Conservation (phyloP, 35 echinoderm and acorn worm species). For the Apostichopus japonicus region DNA sequence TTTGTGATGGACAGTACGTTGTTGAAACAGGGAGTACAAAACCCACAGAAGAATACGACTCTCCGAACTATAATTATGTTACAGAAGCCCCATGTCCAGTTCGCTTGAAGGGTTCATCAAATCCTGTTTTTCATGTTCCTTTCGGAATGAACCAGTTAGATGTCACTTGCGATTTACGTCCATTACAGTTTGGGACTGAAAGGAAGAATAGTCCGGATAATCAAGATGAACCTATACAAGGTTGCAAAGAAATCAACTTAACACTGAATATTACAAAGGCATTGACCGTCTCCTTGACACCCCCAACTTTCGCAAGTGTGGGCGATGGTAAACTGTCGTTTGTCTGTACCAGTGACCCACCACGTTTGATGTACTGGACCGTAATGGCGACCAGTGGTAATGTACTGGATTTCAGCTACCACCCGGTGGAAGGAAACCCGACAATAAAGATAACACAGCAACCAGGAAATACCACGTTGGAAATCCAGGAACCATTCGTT, state of each 20-base stretch:
- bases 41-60: no score
- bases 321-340: background rate
- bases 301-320: background rate
- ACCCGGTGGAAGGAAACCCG: background rate
- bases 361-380: background rate
- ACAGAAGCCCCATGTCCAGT: no score
- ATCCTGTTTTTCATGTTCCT: no score
- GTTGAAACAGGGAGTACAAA: background rate
- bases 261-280: background rate
- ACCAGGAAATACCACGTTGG: background rate
- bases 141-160: background rate
- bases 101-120: no score
- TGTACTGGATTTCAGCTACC: background rate
- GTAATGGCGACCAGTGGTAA: background rate
- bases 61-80: no score
- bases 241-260: background rate
- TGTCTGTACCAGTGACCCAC: constrained; percentile 6
- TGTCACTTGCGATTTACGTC: background rate
- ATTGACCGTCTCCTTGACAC: background rate
- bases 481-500: background rate
- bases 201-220: background rate
- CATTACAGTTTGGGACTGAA: background rate
- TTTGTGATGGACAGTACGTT: background rate
- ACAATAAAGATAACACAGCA: background rate
- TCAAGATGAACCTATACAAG: no score